phyloP scores from a whole-genome alignment of 1,140 invertebrate genomes.

The Micrasema minimum region DNA sequence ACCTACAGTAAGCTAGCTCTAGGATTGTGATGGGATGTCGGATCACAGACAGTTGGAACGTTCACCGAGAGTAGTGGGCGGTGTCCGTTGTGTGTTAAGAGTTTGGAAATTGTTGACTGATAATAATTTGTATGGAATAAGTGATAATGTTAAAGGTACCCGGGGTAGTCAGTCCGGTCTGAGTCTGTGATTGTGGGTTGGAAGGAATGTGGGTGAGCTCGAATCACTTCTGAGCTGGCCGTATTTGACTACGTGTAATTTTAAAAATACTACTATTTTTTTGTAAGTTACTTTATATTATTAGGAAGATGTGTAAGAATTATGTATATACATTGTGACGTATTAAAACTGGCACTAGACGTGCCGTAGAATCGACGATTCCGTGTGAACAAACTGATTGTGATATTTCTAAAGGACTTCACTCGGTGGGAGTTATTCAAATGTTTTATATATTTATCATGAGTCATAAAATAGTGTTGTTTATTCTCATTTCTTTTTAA shows the following conservation, averaged over 20 bases:
- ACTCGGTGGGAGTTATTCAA: slow-evolving; percentile 49
- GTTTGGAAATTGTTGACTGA: slow-evolving; percentile 43
- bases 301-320: slow-evolving; percentile 50
- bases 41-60: slow-evolving; percentile 24
- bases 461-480: no score
- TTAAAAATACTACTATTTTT: slow-evolving; percentile 54
- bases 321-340: slow-evolving; percentile 49
- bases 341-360: slow-evolving; percentile 26
- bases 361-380: slow-evolving; percentile 44
- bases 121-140: slow-evolving; percentile 39
- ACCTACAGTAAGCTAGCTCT: slow-evolving; percentile 44
- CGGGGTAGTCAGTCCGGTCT: background rate
- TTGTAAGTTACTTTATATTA: slow-evolving; percentile 54
- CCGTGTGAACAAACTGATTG: slow-evolving; percentile 53
- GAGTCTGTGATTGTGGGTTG: slow-evolving; percentile 18
- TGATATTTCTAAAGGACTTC: slow-evolving; percentile 52
- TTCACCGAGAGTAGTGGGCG: no score
- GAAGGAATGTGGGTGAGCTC: slow-evolving; percentile 22
- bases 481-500: slow-evolving; percentile 38
- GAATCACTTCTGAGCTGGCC: slow-evolving; percentile 37
- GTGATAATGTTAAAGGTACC: slow-evolving; percentile 18
- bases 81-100: slow-evolving; percentile 32
- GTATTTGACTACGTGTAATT: slow-evolving; percentile 50
- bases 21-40: slow-evolving; percentile 27
- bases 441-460: slow-evolving; percentile 50